phyloP scores from a whole-genome alignment of 2,888 invertebrate species.

The Alviniconcha strummeri region DNA sequence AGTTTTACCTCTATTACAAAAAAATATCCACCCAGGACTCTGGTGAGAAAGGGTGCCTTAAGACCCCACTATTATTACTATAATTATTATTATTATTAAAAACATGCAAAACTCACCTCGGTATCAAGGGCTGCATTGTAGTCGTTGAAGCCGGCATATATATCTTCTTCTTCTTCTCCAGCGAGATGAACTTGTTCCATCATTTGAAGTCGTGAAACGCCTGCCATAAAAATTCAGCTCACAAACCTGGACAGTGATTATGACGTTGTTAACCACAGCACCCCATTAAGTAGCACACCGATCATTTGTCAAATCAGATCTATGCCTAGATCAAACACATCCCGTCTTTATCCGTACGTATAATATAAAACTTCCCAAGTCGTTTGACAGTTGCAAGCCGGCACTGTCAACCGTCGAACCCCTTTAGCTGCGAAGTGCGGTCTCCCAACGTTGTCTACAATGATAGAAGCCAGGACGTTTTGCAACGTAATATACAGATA shows the following conservation, averaged over 20 bases:
- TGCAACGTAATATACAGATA: neutral
- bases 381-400: no score
- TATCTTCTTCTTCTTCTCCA: constrained; percentile 72
- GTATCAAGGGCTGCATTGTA: constrained; percentile 71
- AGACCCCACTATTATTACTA: no score
- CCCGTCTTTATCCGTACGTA: no score
- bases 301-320: neutral
- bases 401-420: no score
- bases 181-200: constrained; percentile 72
- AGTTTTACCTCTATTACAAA: no score
- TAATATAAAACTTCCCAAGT: no score
- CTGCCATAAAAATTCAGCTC: neutral
- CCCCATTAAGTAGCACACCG: neutral
- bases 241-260: neutral
- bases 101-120: constrained; percentile 53
- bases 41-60: no score
- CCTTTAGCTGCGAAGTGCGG: neutral
- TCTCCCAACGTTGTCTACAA: neutral
- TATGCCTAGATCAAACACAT: neutral
- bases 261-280: neutral
- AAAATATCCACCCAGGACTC: no score
- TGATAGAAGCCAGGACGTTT: neutral
- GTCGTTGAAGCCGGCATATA: constrained; percentile 73
- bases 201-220: constrained; percentile 63
- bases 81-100: no score